A percentile compares a stretch with the other conserved stretches of the same genome.
Evolutionary conservation across 2,113 vertebrate species (phyloP).

Genomic region (Chloebia gouldiae): DNA sequence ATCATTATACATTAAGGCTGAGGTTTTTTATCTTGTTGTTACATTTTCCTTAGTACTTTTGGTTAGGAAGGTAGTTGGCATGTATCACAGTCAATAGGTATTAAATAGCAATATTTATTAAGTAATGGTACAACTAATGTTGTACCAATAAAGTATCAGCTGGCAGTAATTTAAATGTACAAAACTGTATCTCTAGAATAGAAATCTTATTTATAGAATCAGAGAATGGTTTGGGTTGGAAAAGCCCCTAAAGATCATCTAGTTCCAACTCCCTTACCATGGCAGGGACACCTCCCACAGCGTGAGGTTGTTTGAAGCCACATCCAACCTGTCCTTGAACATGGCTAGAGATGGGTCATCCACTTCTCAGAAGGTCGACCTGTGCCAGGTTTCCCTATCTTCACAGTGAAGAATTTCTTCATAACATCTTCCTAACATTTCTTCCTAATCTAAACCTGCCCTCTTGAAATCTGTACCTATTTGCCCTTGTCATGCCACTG

Average conservation of each 20-base stretch:
- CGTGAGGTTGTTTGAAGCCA: background rate
- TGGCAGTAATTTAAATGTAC: background rate
- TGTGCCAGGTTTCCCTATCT: background rate
- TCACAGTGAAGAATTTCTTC: background rate
- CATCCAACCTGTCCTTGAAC: background rate
- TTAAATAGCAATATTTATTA: background rate
- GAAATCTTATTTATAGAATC: background rate
- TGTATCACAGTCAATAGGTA: background rate
- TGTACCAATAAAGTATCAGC: background rate
- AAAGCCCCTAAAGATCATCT: background rate
- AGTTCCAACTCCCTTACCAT: background rate
- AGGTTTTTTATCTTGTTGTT: background rate
- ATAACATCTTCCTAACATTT: background rate
- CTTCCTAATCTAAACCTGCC: background rate
- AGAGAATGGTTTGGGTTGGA: background rate
- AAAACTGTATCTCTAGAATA: background rate
- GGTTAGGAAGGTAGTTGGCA: background rate
- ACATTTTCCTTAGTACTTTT: background rate
- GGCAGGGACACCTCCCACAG: background rate
- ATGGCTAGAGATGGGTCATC: background rate
- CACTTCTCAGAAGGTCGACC: background rate
- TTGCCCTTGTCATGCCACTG: fast-evolving
- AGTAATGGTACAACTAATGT: background rate
- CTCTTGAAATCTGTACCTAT: background rate
- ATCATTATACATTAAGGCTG: background rate